Conservation (phyloP, 2,888 invertebrate species). For the Vannuccia rotundouncinata region DNA sequence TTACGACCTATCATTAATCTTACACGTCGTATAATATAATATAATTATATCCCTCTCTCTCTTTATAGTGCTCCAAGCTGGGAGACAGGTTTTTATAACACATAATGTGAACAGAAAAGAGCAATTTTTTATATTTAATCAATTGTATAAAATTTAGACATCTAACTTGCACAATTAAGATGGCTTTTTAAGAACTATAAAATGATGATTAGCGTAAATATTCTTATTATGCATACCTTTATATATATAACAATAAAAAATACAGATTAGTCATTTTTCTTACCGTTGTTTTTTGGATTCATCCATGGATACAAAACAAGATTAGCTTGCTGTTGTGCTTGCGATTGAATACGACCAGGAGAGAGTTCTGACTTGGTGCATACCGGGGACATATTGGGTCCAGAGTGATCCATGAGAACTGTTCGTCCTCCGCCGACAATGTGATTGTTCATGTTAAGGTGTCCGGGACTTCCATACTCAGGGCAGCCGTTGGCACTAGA, state of each 20-base stretch:
- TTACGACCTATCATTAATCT: conserved; percentile 11
- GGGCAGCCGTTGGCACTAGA: not conserved
- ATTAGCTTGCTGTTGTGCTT: conserved; percentile 22
- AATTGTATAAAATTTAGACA: too few relatives aligned
- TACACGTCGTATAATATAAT: not conserved
- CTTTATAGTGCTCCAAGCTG: too few relatives aligned
- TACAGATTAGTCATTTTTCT: too few relatives aligned
- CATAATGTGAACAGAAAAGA: too few relatives aligned
- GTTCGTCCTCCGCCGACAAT: not conserved
- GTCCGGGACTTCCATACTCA: not conserved
- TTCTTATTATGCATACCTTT: too few relatives aligned
- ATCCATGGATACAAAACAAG: conserved; percentile 38
- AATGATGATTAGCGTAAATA: too few relatives aligned
- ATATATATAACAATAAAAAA: too few relatives aligned
- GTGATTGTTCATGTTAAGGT: not conserved
- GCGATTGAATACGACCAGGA: not conserved
- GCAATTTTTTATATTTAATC: too few relatives aligned
- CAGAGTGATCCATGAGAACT: not conserved
- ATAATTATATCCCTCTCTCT: not conserved
- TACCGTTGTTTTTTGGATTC: conserved; percentile 36
- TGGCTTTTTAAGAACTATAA: too few relatives aligned
- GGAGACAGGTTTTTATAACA: too few relatives aligned
- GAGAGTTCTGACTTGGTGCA: conserved; percentile 5
- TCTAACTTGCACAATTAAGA: too few relatives aligned
- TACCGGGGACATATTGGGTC: not conserved